These are phyloP conservation scores for Branchinecta sandiegonensis DNA, from an alignment of 2,888 invertebrate genomes.

Conservation along the genomic window DNA sequence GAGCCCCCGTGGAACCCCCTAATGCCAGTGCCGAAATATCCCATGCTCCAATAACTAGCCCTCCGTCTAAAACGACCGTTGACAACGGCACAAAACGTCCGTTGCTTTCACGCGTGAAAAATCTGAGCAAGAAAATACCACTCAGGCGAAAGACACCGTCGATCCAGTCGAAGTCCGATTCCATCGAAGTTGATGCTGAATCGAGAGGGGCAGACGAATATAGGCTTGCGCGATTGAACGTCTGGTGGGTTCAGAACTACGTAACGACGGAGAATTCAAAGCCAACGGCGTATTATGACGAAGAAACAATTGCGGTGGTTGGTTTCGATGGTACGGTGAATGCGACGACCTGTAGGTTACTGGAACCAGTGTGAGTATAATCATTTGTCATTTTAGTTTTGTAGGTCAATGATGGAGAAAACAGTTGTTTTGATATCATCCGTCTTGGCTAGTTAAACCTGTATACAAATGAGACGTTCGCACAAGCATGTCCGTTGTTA, in stretches of 20 bases:
- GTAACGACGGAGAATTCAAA: neutral
- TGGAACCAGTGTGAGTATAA: slow-evolving; percentile 12
- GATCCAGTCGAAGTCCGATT: neutral
- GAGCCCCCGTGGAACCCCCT: too few species aligned
- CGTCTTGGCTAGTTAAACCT: too few species aligned
- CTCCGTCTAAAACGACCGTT: neutral
- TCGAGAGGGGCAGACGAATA: neutral
- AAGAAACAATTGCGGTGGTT: slow-evolving; percentile 66
- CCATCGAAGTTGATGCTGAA: neutral
- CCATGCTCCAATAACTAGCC: too few species aligned
- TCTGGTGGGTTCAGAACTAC: slow-evolving; percentile 3
- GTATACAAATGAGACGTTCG: too few species aligned
- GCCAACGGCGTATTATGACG: slow-evolving; percentile 41
- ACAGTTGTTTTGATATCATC: too few species aligned
- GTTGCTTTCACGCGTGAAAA: neutral
- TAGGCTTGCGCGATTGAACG: neutral
- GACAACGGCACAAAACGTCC: neutral
- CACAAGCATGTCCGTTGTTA: too few species aligned
- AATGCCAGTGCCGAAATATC: too few species aligned
- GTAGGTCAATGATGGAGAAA: too few species aligned
- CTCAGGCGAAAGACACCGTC: neutral
- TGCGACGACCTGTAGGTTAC: slow-evolving; percentile 1
- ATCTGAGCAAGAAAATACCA: neutral
- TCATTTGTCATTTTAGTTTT: too few species aligned
- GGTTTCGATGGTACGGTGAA: slow-evolving; percentile 32